A percentile compares a stretch with the other conserved stretches of the same genome.
Conservation (phyloP, 2,888 invertebrate species). For the Dynastes tityus region DNA sequence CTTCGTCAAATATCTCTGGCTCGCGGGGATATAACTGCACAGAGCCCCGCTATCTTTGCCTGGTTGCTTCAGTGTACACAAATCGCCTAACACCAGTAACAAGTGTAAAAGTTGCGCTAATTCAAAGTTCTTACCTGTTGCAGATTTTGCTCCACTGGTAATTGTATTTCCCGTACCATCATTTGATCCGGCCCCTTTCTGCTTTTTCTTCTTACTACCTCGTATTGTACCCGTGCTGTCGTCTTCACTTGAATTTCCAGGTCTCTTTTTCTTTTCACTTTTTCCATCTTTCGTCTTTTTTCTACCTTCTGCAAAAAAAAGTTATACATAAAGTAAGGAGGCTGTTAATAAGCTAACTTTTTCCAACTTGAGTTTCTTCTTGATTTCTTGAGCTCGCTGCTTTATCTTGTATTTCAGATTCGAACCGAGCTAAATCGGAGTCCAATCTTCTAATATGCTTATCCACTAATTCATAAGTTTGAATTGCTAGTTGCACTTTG, state of each 20-base stretch:
- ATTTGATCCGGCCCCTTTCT: conserved; percentile 70
- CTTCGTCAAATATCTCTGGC: too few species aligned
- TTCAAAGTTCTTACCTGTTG: conserved; percentile 65
- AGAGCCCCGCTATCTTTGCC: too few species aligned
- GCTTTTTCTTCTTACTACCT: conserved; percentile 74
- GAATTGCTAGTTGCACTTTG: conserved; percentile 97
- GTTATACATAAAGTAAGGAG: conserved; percentile 17
- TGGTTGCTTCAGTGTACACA: too few species aligned
- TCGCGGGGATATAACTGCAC: too few species aligned
- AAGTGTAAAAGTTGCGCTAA: too few species aligned
- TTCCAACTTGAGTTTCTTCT: conserved; percentile 76
- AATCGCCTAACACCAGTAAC: too few species aligned
- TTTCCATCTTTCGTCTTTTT: conserved; percentile 80
- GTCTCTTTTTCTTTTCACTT: conserved; percentile 75
- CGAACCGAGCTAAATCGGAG: conserved; percentile 96
- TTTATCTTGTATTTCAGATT: conserved; percentile 97
- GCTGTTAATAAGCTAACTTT: conserved; percentile 70
- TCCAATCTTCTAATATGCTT: conserved; percentile 97
- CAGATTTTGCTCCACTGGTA: conserved; percentile 65
- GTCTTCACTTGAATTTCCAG: conserved; percentile 71
- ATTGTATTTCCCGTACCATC: conserved; percentile 61
- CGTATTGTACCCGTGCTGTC: conserved; percentile 69
- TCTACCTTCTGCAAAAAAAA: conserved; percentile 74
- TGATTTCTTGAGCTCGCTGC: conserved; percentile 84
- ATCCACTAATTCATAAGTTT: conserved; percentile 98